Evolutionary conservation across 2,888 invertebrate genomes (phyloP), one percentile per base, ranked within the genome.

Genomic region (Agonopterix heracliana): DNA sequence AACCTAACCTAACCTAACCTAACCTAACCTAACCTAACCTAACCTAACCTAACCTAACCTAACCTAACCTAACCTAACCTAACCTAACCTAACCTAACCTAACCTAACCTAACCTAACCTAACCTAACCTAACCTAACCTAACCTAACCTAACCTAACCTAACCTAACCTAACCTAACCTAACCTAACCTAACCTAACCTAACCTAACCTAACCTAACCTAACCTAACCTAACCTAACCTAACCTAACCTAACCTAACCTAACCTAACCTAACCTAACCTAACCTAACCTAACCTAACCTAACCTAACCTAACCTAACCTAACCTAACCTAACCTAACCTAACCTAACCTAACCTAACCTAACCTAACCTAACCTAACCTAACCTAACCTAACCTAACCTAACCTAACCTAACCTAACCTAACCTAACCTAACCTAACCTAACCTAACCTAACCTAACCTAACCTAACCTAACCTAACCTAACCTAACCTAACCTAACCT

Each of bases 11-110:
- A 35, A 10, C 9, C 53, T 53, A 35, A 8, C 10, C 35, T 35
- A 10, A 35, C 10, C 10, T 9, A 8, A 10, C 10, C 35, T 9
- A 10, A 35, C 9, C 9, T 9, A 35, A 35, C 9, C 8, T 8
- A 8, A 35, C 9, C 9, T 35, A 9, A 35, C 10, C 8, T 9
- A 9, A 35, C 8, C 8, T 9, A 35, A 35, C 8, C 8, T 9
- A 35, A 35, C 8, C 8, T 9, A 35, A 35, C 8, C 8, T 9
- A 35, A 35, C 8, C 8, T 9, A 51, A 53, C 53, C 48, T 50
- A 56, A 56, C 56, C 56, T 54, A 50, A 53, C 53, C 54, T 54
- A 52, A 52, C 54, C 51, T 54, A 56, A 52, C 52, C 51, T 51
- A 54, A 49, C 55, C 51, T 53, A 55, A 55, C 52, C 54, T 51